A percentile compares a stretch with the other conserved stretches of the same genome.
phyloP scores from a whole-genome alignment of 1,140 invertebrate genomes.

The Cotesia glomerata region DNA sequence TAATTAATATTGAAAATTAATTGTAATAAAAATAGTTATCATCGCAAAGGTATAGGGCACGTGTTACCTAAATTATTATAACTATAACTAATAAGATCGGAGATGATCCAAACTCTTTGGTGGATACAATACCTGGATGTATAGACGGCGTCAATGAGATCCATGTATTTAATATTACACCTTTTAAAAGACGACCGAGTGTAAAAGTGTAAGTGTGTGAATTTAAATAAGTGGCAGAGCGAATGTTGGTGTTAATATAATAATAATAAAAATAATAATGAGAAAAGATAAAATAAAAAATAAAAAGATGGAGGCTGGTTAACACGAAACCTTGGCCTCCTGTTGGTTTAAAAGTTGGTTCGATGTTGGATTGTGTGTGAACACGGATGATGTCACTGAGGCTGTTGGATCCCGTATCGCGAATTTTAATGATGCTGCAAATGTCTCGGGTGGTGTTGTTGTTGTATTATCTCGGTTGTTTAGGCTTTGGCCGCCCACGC shows the following conservation, averaged over 20 bases:
- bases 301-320: conserved; percentile 37
- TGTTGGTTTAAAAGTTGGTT: conserved; percentile 55
- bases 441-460: conserved; percentile 59
- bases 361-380: conserved; percentile 55
- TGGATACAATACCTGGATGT: neutral
- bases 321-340: conserved; percentile 42
- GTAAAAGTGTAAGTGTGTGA: neutral
- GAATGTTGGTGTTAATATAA: neutral
- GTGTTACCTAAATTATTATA: conserved; percentile 39
- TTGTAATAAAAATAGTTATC: conserved; percentile 56
- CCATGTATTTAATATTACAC: no score
- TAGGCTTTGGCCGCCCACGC: conserved; percentile 62
- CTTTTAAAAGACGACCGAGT: no score
- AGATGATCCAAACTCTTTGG: neutral
- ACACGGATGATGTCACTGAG: conserved; percentile 60
- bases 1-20: conserved; percentile 50
- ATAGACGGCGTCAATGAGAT: neutral
- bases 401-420: conserved; percentile 64
- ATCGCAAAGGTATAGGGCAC: conserved; percentile 55
- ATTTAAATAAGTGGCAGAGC: neutral
- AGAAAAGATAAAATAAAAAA: neutral
- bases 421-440: conserved; percentile 66
- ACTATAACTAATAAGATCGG: no score
- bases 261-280: conserved; percentile 28
- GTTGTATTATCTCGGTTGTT: conserved; percentile 61